Base-by-base conservation (phyloP, 2,797 vertebrate genomes). In the Sebastolobus alascanus region DNA sequence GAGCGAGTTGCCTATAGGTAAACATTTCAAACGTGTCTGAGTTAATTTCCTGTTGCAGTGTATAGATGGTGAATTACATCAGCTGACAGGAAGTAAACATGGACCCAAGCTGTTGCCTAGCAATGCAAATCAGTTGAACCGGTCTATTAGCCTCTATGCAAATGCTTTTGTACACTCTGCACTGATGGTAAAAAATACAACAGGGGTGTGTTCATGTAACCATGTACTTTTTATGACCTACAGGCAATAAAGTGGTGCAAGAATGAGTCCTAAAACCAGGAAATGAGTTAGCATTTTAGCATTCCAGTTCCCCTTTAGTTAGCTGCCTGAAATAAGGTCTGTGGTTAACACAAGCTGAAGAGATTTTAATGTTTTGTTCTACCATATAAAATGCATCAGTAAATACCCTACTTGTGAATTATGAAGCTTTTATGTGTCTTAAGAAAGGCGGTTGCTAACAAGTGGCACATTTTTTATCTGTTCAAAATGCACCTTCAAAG, bases 201-300 rank as follows among this genome's bases (percentile, higher is more conserved):
- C 5, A n/a, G 38, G 31, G 37, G 35, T 25, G 56, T 64, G 58
- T 82, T 75, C 37, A 54, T 68, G 72, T 37, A 20, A 1, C 9
- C 68, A 1, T 91, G n/a, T 80, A 82, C 87, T 81, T 87, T 91
- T 89, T 77, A 85, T 91, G 85, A 88, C 29, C 31, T 29, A 7
- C 8, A 29, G 40, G 80, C 58, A 66, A 77, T 83, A 46, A 6
- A 18, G 43, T 18, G 43, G 6, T 46, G 43, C 43, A 46, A 14
- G 43, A 46, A 6, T 16, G 40, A 46, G 43, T 46, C 43, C 43
- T 46, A 46, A 46, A 46, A 18, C 16, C 43, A 16, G 16, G 43
- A 46, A 46, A 46, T 18, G 14, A 18, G 43, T 46, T 18, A 46
- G 16, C 43, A 46, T 18, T 46, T 46, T 46, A 46, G 43, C 16